phyloP scores from a whole-genome alignment of 2,113 vertebrate genomes.

The Sylvilagus bachmani region DNA sequence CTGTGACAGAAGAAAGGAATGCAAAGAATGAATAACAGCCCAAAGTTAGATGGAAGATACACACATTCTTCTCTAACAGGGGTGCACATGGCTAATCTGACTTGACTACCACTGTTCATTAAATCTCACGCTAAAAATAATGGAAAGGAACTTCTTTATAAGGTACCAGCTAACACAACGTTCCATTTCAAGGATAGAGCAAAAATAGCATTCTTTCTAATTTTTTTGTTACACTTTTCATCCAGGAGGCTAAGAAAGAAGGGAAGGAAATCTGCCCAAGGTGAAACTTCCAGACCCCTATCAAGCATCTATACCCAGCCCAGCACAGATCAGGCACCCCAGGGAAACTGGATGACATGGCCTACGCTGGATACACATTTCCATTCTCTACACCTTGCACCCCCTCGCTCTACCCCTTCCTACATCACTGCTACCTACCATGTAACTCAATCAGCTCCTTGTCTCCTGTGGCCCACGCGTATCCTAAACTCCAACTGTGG shows the following conservation, averaged over 20 bases:
- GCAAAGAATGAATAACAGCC: constrained; percentile 14
- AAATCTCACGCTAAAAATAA: constrained; percentile 57
- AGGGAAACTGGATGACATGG: rapidly evolving
- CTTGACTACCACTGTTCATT: constrained; percentile 24
- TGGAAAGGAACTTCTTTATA: constrained; percentile 35
- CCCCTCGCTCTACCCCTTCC: neutral
- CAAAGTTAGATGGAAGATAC: constrained; percentile 45
- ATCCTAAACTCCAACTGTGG: neutral
- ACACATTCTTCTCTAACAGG: constrained; percentile 30
- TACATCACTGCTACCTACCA: neutral
- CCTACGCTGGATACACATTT: neutral
- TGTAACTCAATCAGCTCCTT: neutral
- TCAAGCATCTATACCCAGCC: neutral
- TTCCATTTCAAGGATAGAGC: neutral
- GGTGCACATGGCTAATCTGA: constrained; percentile 45
- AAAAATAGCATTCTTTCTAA: neutral
- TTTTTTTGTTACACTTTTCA: neutral
- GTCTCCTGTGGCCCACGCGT: neutral
- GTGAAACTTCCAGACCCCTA: neutral
- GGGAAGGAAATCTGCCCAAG: neutral
- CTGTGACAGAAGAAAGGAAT: constrained; percentile 56
- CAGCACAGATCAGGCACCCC: neutral
- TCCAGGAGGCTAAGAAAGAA: neutral
- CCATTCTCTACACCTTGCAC: neutral
- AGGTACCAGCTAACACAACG: neutral